Percentiles rank a stretch among this genome's conserved stretches.
phyloP scores from a whole-genome alignment of 1,140 invertebrate species.

The Coenobita brevimanus region DNA sequence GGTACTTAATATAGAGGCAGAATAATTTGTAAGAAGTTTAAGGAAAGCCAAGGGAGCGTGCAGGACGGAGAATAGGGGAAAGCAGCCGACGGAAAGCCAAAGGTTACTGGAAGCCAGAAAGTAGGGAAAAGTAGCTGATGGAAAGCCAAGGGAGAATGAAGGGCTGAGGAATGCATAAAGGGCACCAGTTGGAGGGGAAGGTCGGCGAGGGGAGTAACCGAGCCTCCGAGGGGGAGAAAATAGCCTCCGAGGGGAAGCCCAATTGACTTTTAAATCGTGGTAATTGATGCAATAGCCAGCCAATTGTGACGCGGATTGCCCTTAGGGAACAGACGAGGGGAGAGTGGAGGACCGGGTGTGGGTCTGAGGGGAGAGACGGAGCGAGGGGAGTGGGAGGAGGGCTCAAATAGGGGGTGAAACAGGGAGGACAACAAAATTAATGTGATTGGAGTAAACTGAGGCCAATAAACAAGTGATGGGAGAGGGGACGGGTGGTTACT shows the following conservation, averaged over 20 bases:
- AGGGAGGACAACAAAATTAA: not conserved
- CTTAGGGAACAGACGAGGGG: slow-evolving; percentile 31
- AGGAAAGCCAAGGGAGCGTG: too few relatives aligned
- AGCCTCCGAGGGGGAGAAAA: slow-evolving; percentile 45
- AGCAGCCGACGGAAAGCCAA: too few relatives aligned
- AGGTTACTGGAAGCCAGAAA: too few relatives aligned
- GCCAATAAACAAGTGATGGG: too few relatives aligned
- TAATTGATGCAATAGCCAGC: slow-evolving; percentile 62
- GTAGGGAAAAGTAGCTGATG: too few relatives aligned
- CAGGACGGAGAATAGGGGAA: too few relatives aligned
- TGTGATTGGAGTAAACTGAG: not conserved
- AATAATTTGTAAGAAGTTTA: too few relatives aligned
- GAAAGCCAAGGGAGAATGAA: too few relatives aligned
- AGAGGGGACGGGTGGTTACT: too few relatives aligned
- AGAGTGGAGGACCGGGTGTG: not conserved
- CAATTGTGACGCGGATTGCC: slow-evolving; percentile 63
- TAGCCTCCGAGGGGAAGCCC: slow-evolving; percentile 53
- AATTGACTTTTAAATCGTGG: slow-evolving; percentile 67
- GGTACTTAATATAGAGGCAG: too few relatives aligned
- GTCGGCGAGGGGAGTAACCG: not conserved
- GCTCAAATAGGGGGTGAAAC: not conserved
- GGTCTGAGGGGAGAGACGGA: not conserved
- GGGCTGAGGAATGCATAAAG: too few relatives aligned
- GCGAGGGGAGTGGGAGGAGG: not conserved
- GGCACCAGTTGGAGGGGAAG: too few relatives aligned